A percentile compares a stretch with the other conserved stretches of the same genome.
Evolutionary conservation across 2,113 vertebrate species (phyloP).

Genomic region (Butastur rufipennis): DNA sequence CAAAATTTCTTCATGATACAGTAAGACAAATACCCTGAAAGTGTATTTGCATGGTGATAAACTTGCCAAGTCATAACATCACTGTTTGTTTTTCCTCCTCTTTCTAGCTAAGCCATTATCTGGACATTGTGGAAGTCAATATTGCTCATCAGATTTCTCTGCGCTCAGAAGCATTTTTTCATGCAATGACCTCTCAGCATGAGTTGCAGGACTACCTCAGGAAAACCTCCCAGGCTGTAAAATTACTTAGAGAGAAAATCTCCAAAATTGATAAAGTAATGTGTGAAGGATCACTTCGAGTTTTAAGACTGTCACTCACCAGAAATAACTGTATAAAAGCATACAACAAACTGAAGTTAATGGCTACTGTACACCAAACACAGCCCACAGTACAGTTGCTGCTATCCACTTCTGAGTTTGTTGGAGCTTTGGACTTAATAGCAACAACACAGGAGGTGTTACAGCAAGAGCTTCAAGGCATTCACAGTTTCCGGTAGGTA

Average conservation of each 20-base stretch:
- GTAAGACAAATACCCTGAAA: not conserved
- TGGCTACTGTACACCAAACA: conserved; percentile 98
- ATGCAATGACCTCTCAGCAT: conserved; percentile 98
- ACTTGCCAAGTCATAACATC: not conserved
- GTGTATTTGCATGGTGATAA: not conserved
- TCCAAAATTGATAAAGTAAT: conserved; percentile 88
- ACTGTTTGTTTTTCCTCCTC: not conserved
- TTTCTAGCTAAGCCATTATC: conserved; percentile 93
- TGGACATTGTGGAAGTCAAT: conserved; percentile 98
- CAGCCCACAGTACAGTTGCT: conserved; percentile 98
- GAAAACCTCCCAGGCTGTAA: conserved; percentile 89
- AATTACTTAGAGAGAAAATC: conserved; percentile 88
- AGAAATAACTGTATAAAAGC: conserved; percentile 90
- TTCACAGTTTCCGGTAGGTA: conserved; percentile 94
- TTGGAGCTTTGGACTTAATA: conserved; percentile 96
- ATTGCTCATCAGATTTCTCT: conserved; percentile 98
- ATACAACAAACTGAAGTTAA: conserved; percentile 94
- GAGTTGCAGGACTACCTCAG: conserved; percentile 96
- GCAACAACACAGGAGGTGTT: conserved; percentile 96
- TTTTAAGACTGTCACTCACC: conserved; percentile 84
- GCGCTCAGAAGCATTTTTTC: conserved; percentile 98
- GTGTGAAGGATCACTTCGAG: conserved; percentile 89
- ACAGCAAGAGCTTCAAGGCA: conserved; percentile 96
- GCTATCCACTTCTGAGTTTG: conserved; percentile 93
- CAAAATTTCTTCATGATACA: not conserved